Conservation (phyloP, 37 sponge, comb jelly and placozoan species). For the Agelas oroides region DNA sequence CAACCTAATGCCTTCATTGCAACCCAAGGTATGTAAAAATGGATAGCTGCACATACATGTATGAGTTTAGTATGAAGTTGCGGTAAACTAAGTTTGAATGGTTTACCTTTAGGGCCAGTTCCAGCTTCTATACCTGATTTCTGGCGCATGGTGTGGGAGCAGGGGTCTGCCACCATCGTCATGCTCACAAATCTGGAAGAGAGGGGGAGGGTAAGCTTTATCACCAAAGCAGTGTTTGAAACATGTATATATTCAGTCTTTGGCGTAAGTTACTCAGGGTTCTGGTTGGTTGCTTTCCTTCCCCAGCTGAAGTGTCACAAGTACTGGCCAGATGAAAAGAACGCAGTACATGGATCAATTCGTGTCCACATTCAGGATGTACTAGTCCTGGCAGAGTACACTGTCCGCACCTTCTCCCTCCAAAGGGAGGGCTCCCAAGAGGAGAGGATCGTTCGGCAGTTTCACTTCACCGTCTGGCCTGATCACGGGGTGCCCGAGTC, state of each 20-base stretch:
- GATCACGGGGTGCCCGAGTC: slow-evolving; percentile 96
- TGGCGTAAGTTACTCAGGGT: no score
- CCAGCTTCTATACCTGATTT: slow-evolving; percentile 80
- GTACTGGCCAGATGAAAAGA: slow-evolving; percentile 84
- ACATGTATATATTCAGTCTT: no score
- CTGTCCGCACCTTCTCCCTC: slow-evolving; percentile 86
- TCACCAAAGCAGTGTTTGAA: no score
- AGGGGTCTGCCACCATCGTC: slow-evolving; percentile 76
- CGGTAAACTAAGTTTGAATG: no score
- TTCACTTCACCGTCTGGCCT: slow-evolving; percentile 93
- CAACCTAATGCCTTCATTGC: slow-evolving; percentile 67
- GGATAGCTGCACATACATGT: no score
- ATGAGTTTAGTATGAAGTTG: no score
- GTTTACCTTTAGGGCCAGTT: slow-evolving; percentile 89
- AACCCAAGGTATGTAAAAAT: slow-evolving; percentile 47
- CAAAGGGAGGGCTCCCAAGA: slow-evolving; percentile 42
- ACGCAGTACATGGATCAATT: slow-evolving; percentile 47
- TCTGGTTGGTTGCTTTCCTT: no score
- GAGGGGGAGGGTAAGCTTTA: slow-evolving; percentile 87
- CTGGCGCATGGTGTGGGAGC: slow-evolving; percentile 98
- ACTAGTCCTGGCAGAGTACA: slow-evolving; percentile 76
- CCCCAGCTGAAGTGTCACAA: slow-evolving; percentile 81
- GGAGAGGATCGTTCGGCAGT: slow-evolving; percentile 81
- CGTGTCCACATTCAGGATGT: slow-evolving; percentile 69
- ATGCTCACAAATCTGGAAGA: slow-evolving; percentile 93